Evolutionary conservation across 2,113 vertebrate genomes (phyloP).

Genomic region (Chionis minor): DNA sequence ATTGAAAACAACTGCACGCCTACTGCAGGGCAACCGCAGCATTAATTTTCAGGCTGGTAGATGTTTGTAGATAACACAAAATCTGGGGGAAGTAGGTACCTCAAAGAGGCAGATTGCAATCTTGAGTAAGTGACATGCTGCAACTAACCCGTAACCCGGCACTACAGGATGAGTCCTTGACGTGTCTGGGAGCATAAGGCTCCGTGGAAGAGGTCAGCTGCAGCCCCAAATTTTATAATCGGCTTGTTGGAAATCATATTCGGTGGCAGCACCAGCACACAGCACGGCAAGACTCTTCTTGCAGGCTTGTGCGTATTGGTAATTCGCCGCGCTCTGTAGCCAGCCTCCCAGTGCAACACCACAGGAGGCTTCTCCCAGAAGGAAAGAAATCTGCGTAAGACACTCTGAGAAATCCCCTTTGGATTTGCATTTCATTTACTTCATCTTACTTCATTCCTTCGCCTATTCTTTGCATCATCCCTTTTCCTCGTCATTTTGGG

Average conservation of each 20-base stretch:
- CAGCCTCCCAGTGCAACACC: not conserved
- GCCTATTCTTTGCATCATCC: not conserved
- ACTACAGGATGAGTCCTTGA: not conserved
- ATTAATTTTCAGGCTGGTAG: not conserved
- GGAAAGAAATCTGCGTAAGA: not conserved
- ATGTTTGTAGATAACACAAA: not conserved
- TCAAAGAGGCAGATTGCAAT: not conserved
- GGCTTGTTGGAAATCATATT: not conserved
- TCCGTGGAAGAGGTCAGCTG: not conserved
- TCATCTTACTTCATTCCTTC: not conserved
- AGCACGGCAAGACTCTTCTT: not conserved
- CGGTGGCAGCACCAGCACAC: not conserved
- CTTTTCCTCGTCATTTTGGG: not conserved
- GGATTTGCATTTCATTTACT: not conserved
- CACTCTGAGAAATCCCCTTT: not conserved
- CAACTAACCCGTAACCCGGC: not conserved
- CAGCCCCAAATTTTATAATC: not conserved
- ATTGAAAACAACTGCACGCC: slow-evolving; percentile 19
- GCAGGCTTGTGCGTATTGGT: not conserved
- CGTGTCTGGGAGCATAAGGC: not conserved
- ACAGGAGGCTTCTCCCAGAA: not conserved
- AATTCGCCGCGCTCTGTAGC: not conserved
- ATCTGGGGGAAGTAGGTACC: not conserved
- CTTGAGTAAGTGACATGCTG: not conserved
- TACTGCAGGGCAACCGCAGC: slow-evolving; percentile 31